These are phyloP conservation scores for Holcopasites calliopsidis DNA, from an alignment of 1,140 invertebrate genomes.

Conservation along the genomic window DNA sequence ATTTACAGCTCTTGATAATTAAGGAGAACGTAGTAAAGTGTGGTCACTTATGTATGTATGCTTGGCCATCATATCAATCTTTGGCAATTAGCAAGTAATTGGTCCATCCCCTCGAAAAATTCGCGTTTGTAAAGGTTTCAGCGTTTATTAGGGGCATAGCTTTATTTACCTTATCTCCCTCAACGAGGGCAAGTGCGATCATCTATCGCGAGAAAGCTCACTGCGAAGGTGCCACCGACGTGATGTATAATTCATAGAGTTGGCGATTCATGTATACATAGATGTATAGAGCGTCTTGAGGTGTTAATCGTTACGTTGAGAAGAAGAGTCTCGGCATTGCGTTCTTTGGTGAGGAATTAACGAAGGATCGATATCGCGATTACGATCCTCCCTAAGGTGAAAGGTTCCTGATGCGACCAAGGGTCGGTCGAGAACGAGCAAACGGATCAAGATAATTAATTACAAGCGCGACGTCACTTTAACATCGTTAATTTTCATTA, in stretches of 20 bases:
- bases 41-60: not conserved
- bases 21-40: constrained; percentile 2
- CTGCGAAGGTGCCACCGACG: constrained; percentile 33
- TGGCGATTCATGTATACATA: constrained; percentile 39
- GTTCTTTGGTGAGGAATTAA: constrained; percentile 53
- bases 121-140: too few relatives aligned
- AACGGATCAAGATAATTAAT: constrained; percentile 61
- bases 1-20: not conserved
- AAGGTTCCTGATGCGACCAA: constrained; percentile 32
- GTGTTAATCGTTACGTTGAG: constrained; percentile 43
- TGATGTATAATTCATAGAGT: constrained; percentile 58
- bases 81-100: too few relatives aligned
- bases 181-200: constrained; percentile 32
- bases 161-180: constrained; percentile 51
- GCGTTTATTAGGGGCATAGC: constrained; percentile 47
- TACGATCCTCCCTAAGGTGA: constrained; percentile 34
- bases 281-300: constrained; percentile 43
- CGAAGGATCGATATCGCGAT: constrained; percentile 61
- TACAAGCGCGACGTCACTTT: constrained; percentile 61
- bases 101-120: too few relatives aligned
- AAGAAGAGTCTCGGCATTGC: constrained; percentile 38
- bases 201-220: constrained; percentile 49
- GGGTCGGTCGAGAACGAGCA: constrained; percentile 45
- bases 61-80: not conserved
- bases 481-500: constrained; percentile 66